Conservation (phyloP, 2,113 vertebrate genomes). For the Bos javanicus region DNA sequence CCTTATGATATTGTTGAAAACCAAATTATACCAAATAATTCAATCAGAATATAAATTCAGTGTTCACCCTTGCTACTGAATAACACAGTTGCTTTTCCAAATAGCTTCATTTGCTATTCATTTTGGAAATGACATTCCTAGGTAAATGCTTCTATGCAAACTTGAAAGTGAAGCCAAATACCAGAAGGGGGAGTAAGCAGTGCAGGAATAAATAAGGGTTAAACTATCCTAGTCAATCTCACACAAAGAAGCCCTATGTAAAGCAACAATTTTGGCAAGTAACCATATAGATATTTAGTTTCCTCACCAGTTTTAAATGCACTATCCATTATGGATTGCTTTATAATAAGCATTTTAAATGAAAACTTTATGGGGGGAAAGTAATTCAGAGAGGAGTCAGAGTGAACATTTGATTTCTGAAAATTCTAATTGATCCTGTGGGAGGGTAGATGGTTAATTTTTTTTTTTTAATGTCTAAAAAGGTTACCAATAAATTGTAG, state of each 20-base stretch:
- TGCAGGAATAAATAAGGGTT: not conserved
- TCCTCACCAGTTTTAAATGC: not conserved
- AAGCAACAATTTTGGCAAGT: not conserved
- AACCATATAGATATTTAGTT: not conserved
- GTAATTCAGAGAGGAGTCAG: not conserved
- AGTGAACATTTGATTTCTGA: not conserved
- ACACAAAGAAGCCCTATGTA: not conserved
- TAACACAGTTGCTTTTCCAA: not conserved
- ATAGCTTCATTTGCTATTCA: constrained; percentile 12
- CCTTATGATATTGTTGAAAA: not conserved
- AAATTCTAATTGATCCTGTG: not conserved
- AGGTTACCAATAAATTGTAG: not conserved
- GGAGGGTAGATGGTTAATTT: not conserved
- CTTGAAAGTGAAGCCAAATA: constrained; percentile 29
- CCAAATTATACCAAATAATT: constrained; percentile 13
- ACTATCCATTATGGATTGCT: not conserved
- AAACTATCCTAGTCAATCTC: not conserved
- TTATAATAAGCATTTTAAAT: not conserved
- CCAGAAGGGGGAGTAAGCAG: not conserved
- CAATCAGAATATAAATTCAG: not conserved
- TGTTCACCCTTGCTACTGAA: not conserved
- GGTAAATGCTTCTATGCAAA: not conserved
- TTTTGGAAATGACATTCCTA: not conserved
- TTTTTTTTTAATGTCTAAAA: not conserved
- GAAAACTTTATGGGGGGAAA: not conserved